Conservation (phyloP, 2,113 vertebrate genomes). For the Passer domesticus region DNA sequence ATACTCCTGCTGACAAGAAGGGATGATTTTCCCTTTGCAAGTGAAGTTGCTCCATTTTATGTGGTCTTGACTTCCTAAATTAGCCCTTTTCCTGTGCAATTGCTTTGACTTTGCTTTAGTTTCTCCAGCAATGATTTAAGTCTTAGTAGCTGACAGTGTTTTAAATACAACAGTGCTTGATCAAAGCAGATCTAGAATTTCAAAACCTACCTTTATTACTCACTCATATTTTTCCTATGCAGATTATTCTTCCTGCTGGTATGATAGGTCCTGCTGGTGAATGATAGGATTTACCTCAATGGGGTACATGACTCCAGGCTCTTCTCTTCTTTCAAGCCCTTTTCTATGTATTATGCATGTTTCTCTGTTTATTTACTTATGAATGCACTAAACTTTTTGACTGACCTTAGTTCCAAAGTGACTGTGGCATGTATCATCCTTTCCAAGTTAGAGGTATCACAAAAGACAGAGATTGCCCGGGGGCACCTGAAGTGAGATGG, state of each 20-base stretch:
- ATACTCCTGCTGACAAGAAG: neutral
- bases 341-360: neutral
- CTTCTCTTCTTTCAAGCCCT: neutral
- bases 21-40: neutral
- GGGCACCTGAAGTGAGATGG: neutral
- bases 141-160: neutral
- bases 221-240: neutral
- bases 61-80: neutral
- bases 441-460: neutral
- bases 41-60: neutral
- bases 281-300: neutral
- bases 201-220: neutral
- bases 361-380: neutral
- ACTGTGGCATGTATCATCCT: neutral
- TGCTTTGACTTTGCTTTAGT: neutral
- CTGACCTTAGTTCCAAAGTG: neutral
- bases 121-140: neutral
- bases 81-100: neutral
- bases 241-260: neutral
- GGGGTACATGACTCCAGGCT: neutral
- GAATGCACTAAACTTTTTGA: neutral
- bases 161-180: neutral
- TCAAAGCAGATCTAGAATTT: neutral
- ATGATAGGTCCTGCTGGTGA: neutral
- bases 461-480: neutral